Evolutionary conservation across 2,113 vertebrate species (phyloP), one percentile per base, ranked within the genome.

Genomic region (Trematomus loennbergii): DNA sequence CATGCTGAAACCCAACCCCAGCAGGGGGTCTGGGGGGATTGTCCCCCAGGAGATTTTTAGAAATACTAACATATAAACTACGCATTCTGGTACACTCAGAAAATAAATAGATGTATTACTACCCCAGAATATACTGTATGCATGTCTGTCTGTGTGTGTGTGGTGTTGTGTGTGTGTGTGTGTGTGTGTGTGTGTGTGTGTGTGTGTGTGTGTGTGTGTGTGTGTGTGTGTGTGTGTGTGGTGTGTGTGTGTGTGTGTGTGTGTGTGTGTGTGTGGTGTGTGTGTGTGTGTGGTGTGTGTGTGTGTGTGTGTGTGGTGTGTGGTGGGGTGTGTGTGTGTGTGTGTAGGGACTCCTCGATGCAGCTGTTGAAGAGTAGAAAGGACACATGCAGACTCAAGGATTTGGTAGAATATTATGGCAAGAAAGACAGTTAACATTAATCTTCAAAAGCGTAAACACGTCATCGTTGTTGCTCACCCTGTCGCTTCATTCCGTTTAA

Each of bases 171-270:
- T 78, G 20, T 20, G 55, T 3, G 25, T 11, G 25, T 46, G 29
- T 60, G 69, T 67, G 45, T 49, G 45, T 5, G 20, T 25, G 20
- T 59, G 16, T 59, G 20, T 59, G 40, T 60, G 45, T 60, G 46
- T 58, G 53, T 36, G 16, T 59, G 20, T 59, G 40, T 60, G 45
- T 60, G 46, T 58, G 53, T 36, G 20, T 5, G 43, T 25, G 16
- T 70, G 62, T 53, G 6, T 70, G 65, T 4, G 0, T 76, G 78
- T 59, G 2, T 75, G 22, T 61, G 45, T 72, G 65, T 18, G 36
- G 36, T 53, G 18, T 58, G 52, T 46, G 65, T 25, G 55, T 46
- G 70, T 61, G 58, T 70, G 72, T 78, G 20, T 33, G 55, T 5
- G 25, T 15, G 25, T 53, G 33, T 60, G 70, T 67, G 45, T 50